These are phyloP conservation scores for Zenarchopterus dispar DNA, from an alignment of 2,797 vertebrate genomes.

Conservation along the genomic window DNA sequence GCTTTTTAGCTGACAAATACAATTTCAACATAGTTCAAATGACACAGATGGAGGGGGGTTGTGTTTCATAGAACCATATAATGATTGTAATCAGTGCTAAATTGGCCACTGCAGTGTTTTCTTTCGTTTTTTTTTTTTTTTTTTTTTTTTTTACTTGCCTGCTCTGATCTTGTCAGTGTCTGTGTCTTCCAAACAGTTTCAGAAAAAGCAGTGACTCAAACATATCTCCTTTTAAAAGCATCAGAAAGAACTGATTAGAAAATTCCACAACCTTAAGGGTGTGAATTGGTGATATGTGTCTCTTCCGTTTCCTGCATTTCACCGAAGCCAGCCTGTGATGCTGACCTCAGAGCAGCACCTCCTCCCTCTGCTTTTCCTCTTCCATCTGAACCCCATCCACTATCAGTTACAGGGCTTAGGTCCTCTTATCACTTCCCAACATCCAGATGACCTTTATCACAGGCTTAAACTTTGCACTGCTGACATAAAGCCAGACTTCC, in stretches of 20 bases:
- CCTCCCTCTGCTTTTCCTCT: constrained; percentile 54
- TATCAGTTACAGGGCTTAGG: constrained; percentile 31
- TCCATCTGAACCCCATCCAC: constrained; percentile 42
- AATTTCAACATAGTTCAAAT: constrained; percentile 30
- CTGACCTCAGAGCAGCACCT: constrained; percentile 53
- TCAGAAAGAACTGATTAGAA: constrained; percentile 39
- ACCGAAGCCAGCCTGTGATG: constrained; percentile 35
- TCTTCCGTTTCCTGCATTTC: constrained; percentile 68
- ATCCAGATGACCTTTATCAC: constrained; percentile 64
- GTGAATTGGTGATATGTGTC: constrained; percentile 30
- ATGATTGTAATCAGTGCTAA: constrained; percentile 10
- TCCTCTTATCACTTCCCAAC: constrained; percentile 60
- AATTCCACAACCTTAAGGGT: constrained; percentile 46
- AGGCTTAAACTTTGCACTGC: constrained; percentile 35
- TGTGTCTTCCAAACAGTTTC: constrained; percentile 6
- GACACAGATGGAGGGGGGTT: too few species aligned
- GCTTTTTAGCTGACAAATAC: constrained; percentile 36
- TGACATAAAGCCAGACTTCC: constrained; percentile 30
- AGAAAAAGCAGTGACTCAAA: constrained; percentile 33
- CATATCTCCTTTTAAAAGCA: constrained; percentile 24
- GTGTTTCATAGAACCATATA: background rate
- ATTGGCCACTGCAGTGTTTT: constrained; percentile 11
- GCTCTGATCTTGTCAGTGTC: constrained; percentile 1
- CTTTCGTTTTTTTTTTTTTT: constrained; percentile 10
- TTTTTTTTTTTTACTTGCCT: constrained; percentile 15